Base-by-base conservation (phyloP, 2,113 vertebrate species). In the Eidolon helvum region DNA sequence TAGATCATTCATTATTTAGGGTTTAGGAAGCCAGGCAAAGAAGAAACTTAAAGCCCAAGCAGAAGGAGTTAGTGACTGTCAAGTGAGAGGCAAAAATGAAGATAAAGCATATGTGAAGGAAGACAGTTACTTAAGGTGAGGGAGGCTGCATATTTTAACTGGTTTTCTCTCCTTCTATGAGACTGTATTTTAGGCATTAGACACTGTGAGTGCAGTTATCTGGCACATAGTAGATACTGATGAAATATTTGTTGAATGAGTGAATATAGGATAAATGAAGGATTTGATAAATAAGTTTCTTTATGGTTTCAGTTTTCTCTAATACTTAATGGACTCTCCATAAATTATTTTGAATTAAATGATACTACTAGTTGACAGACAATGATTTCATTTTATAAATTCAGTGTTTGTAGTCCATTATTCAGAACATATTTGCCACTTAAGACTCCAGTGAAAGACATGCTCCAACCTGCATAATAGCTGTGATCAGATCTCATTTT, bases 291-390 rank as follows among this genome's bases (percentile, higher is more conserved):
- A 71, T 69, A 89, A 57, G 35, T 33, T 22, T 28, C 30, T 14
- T 85, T 66, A 40, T 82, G 33, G 35, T 26, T 85, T 75, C 22
- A n/a, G 4, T 80, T 92, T 35, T 92, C 2, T 4, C 28, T 74
- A 66, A 65, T 45, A 50, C n/a, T 78, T 92, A 80, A 38, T 77
- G 38, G 33, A 74, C 22, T 57, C 43, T 55, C 87, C n/a, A 26
- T 72, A 72, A 87, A 59, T 94, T 87, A 18, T 84, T 95, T 94
- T 96, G 63, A 80, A 68, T 75, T 61, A 86, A 93, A 68, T 18
- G 12, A n/a, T 65, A 72, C 14, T 90, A 12, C 18, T 61, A 80
- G 66, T 45, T 26, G 33, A 85, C 40, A 87, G 57, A 77, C 57
- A 30, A 1, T 57, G 15, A 68, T 53, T 94, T 68, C 18, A 43